Evolutionary conservation across 2,113 vertebrate genomes (phyloP).

Genomic region (Percopsis transmontana): DNA sequence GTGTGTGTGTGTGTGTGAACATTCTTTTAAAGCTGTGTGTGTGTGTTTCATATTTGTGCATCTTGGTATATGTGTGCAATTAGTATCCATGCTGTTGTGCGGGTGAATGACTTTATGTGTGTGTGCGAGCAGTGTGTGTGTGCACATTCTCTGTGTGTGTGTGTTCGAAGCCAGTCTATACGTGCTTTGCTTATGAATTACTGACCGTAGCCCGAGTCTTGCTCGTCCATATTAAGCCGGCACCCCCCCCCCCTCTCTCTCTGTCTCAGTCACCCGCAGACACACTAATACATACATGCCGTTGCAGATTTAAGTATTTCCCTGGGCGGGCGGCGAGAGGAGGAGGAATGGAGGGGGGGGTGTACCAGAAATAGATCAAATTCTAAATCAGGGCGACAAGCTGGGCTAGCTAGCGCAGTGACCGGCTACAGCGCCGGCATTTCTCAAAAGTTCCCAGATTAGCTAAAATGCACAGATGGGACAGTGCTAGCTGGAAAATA

Average conservation of each 20-base stretch:
- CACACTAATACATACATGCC: slow-evolving; percentile 41
- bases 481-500: too few species aligned
- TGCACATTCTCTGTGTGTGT: slow-evolving; percentile 10
- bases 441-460: slow-evolving; percentile 3
- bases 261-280: not conserved
- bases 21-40: too few species aligned
- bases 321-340: slow-evolving; percentile 32
- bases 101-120: not conserved
- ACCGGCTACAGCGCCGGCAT: slow-evolving; percentile 40
- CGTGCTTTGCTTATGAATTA: slow-evolving; percentile 69
- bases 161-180: slow-evolving; percentile 33
- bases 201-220: slow-evolving; percentile 50
- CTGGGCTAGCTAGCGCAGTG: slow-evolving; percentile 35
- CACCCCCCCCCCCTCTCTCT: not conserved
- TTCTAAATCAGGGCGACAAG: slow-evolving; percentile 76
- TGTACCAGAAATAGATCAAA: slow-evolving; percentile 76
- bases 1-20: too few species aligned
- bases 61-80: too few species aligned
- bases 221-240: slow-evolving; percentile 31
- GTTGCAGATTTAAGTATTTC: slow-evolving; percentile 73
- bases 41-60: too few species aligned
- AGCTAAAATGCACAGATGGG: too few species aligned
- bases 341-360: slow-evolving; percentile 50
- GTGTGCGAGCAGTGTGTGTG: not conserved
- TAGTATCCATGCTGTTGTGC: too few species aligned